A percentile compares a stretch with the other conserved stretches of the same genome.
phyloP scores from a whole-genome alignment of 2,888 invertebrate genomes.

The Brachyopa scutellaris region DNA sequence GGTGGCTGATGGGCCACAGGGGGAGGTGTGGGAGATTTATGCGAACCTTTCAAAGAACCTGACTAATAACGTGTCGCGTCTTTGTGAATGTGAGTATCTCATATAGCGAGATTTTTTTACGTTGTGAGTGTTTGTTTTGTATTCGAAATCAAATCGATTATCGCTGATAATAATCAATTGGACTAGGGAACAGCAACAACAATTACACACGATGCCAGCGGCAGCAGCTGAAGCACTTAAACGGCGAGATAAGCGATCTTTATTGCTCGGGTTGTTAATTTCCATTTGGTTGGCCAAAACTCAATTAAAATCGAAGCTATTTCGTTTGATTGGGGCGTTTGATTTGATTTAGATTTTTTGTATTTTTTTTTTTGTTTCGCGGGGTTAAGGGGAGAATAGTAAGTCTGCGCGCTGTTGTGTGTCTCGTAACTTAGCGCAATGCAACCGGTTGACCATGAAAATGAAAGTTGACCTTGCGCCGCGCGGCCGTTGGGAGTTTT shows the following conservation, averaged over 20 bases:
- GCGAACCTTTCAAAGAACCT: slow-evolving; percentile 32
- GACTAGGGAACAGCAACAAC: slow-evolving; percentile 12
- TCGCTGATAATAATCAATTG: slow-evolving; percentile 59
- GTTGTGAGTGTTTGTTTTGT: slow-evolving; percentile 12
- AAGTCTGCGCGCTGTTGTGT: slow-evolving; percentile 13
- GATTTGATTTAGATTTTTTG: slow-evolving; percentile 43
- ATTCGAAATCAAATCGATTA: slow-evolving; percentile 63
- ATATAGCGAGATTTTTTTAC: slow-evolving; percentile 7
- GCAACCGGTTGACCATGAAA: slow-evolving; percentile 63
- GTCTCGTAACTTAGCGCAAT: not conserved
- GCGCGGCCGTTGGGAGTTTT: not conserved
- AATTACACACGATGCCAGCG: not conserved
- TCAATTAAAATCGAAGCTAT: slow-evolving; percentile 65
- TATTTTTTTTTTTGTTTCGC: not conserved
- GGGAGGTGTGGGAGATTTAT: slow-evolving; percentile 3
- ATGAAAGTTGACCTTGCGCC: slow-evolving; percentile 68
- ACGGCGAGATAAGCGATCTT: slow-evolving; percentile 63
- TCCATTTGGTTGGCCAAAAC: slow-evolving; percentile 54
- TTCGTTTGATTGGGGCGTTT: slow-evolving; percentile 53
- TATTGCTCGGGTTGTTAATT: slow-evolving; percentile 66
- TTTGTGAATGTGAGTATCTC: slow-evolving; percentile 47
- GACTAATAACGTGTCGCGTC: slow-evolving; percentile 1
- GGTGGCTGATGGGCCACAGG: not conserved
- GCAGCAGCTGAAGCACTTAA: slow-evolving; percentile 49
- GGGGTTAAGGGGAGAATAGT: not conserved